A percentile compares a stretch with the other conserved stretches of the same genome.
Evolutionary conservation across 2,888 invertebrate genomes (phyloP).

Genomic region (Cheilosia vernalis): DNA sequence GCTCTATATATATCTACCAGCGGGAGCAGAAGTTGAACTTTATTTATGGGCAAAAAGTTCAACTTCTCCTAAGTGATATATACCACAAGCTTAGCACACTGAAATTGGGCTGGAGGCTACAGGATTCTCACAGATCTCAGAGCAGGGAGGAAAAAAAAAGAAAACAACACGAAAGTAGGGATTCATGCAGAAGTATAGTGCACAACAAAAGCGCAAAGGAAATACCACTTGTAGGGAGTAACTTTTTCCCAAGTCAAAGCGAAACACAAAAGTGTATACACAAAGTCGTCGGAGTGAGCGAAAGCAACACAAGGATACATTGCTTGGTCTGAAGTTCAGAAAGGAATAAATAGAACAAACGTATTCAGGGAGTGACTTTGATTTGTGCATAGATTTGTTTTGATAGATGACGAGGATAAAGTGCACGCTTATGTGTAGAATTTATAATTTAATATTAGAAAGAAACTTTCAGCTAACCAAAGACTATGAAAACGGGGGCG

Average conservation of each 20-base stretch:
- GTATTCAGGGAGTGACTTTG: slow-evolving; percentile 41
- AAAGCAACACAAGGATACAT: slow-evolving; percentile 19
- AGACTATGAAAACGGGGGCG: too few species aligned
- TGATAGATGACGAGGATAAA: slow-evolving; percentile 26
- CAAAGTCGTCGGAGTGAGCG: neutral
- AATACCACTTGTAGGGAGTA: slow-evolving; percentile 34
- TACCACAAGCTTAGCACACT: slow-evolving; percentile 67
- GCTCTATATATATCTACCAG: neutral
- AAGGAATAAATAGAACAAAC: slow-evolving; percentile 14
- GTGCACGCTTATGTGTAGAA: too few species aligned
- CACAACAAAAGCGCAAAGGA: slow-evolving; percentile 53
- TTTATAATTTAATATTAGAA: neutral
- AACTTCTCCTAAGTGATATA: slow-evolving; percentile 71
- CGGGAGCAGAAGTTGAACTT: slow-evolving; percentile 67
- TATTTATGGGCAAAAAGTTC: slow-evolving; percentile 73
- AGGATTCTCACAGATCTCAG: slow-evolving; percentile 29
- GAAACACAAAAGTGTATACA: slow-evolving; percentile 22
- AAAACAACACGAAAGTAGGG: slow-evolving; percentile 6
- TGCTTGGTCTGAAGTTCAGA: slow-evolving; percentile 20
- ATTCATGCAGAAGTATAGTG: slow-evolving; percentile 31
- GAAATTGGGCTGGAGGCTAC: slow-evolving; percentile 63
- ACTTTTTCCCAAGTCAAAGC: slow-evolving; percentile 42
- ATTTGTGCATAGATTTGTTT: slow-evolving; percentile 53
- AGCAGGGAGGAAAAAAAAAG: neutral
- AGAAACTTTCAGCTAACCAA: too few species aligned